These are phyloP conservation scores for Collichthys lucidus DNA, from an alignment of 2,113 vertebrate genomes.

Conservation along the genomic window DNA sequence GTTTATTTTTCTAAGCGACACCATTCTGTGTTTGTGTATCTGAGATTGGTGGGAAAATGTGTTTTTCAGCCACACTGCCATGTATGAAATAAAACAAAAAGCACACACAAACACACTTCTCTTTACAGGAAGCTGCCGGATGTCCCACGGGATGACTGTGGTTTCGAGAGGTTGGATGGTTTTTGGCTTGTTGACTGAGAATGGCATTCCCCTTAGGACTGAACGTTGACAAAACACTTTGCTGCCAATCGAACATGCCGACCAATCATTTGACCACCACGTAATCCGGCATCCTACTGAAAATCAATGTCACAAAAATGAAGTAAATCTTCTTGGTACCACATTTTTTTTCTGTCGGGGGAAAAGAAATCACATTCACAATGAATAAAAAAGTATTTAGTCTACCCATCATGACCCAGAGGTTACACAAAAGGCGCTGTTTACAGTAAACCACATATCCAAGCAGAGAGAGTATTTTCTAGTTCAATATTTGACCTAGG, in stretches of 20 bases:
- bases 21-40: not conserved
- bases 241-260: conserved; percentile 57
- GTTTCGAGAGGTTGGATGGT: conserved; percentile 52
- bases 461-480: not conserved
- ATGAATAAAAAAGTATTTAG: conserved; percentile 46
- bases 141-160: conserved; percentile 58
- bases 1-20: conserved; percentile 24
- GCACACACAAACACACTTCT: conserved; percentile 8
- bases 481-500: not conserved
- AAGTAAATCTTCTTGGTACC: conserved; percentile 13
- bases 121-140: conserved; percentile 40
- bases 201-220: conserved; percentile 44
- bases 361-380: conserved; percentile 34
- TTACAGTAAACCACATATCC: conserved; percentile 22
- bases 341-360: conserved; percentile 4
- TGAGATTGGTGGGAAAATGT: conserved; percentile 21
- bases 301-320: conserved; percentile 60
- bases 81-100: not conserved
- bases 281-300: conserved; percentile 38
- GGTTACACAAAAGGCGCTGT: not conserved
- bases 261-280: conserved; percentile 58
- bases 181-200: conserved; percentile 62
- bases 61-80: conserved; percentile 29
- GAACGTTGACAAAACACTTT: conserved; percentile 59
- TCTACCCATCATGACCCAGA: conserved; percentile 1